Conservation (phyloP, 1,140 invertebrate species). For the Grapholita molesta region DNA sequence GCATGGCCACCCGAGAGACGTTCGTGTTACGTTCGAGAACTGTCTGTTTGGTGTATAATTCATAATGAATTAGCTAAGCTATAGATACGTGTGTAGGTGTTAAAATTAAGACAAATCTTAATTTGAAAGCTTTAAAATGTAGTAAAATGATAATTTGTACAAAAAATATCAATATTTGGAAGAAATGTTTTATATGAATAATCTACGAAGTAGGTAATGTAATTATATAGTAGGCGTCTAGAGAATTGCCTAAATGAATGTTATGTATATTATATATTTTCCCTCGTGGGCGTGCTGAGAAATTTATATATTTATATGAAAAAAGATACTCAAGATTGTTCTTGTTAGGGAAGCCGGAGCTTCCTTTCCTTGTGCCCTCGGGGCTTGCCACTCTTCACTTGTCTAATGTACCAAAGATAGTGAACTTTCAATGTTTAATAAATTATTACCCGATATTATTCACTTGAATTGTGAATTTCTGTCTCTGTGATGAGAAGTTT, state of each 20-base stretch:
- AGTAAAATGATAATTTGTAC: constrained; percentile 52
- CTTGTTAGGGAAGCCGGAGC: neutral
- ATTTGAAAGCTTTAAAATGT: constrained; percentile 70
- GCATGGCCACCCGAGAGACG: too few species aligned
- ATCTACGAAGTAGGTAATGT: constrained; percentile 23
- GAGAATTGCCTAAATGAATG: constrained; percentile 12
- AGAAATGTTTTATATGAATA: constrained; percentile 35
- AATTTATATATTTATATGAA: constrained; percentile 17
- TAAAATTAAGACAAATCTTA: constrained; percentile 62
- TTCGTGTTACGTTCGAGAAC: constrained; percentile 17
- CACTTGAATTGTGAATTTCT: neutral
- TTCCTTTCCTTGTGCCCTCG: neutral
- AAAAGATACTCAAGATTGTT: constrained; percentile 7
- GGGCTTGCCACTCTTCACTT: constrained; percentile 5
- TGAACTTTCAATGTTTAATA: constrained; percentile 10
- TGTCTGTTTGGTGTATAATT: constrained; percentile 27
- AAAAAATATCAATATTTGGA: constrained; percentile 47
- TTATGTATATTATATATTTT: neutral
- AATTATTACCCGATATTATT: neutral
- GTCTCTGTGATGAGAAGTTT: constrained; percentile 10
- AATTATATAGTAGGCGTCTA: constrained; percentile 24
- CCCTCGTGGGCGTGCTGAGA: neutral
- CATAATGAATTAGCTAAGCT: constrained; percentile 32
- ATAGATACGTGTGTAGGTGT: constrained; percentile 35
- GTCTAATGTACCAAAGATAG: constrained; percentile 44